These are phyloP conservation scores for Spodoptera litura DNA, from an alignment of 1,140 invertebrate species.

Conservation along the genomic window DNA sequence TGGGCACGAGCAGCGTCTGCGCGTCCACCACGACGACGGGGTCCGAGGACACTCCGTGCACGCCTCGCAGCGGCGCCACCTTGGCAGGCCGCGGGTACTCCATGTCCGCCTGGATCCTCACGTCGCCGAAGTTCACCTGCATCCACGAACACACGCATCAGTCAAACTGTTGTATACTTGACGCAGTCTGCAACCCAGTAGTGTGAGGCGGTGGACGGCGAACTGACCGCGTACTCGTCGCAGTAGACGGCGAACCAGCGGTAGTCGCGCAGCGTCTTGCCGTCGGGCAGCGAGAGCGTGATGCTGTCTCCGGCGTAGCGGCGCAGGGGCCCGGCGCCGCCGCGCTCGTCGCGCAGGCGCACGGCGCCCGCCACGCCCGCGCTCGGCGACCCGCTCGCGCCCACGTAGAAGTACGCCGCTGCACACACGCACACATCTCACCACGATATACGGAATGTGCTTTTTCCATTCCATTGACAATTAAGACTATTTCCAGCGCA, in stretches of 20 bases:
- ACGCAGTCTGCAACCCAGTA: too few relatives aligned
- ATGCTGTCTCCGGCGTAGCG: conserved; percentile 93
- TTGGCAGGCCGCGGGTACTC: conserved; percentile 94
- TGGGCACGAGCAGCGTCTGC: conserved; percentile 94
- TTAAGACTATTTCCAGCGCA: too few relatives aligned
- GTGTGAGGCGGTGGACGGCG: not conserved
- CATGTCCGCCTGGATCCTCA: conserved; percentile 91
- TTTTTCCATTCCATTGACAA: too few relatives aligned
- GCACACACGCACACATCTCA: too few relatives aligned
- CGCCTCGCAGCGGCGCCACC: conserved; percentile 90
- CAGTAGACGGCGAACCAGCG: conserved; percentile 97
- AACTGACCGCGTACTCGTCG: conserved; percentile 93
- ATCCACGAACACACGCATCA: not conserved
- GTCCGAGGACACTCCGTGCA: conserved; percentile 94
- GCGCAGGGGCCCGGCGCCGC: conserved; percentile 90
- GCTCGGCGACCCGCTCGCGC: conserved; percentile 88
- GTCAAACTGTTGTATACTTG: not conserved
- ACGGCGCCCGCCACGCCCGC: conserved; percentile 89
- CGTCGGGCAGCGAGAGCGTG: conserved; percentile 94
- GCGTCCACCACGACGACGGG: conserved; percentile 95
- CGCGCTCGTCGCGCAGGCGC: conserved; percentile 92
- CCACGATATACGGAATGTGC: not conserved
- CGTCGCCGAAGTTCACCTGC: conserved; percentile 96
- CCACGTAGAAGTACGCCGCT: conserved; percentile 96
- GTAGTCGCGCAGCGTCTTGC: conserved; percentile 92